Base-by-base conservation (phyloP, 2,113 vertebrate genomes). In the Malaclemys terrapin region DNA sequence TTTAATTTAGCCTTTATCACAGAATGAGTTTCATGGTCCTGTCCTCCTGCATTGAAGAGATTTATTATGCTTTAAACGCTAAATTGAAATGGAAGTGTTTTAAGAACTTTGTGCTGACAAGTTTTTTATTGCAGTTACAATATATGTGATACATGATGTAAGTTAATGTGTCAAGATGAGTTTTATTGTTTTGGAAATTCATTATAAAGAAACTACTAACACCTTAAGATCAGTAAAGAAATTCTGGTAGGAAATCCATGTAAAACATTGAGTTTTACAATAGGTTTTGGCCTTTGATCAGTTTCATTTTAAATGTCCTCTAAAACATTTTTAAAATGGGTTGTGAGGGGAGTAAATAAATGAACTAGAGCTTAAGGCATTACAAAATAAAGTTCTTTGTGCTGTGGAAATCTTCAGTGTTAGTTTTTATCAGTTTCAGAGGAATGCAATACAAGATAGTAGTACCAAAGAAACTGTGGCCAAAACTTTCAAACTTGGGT, bases 121-220 rank as follows among this genome's bases (percentile, higher is more conserved):
- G 42, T n/a, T 57, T 24, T 94, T 78, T 96, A 38, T 93, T 87
- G 69, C 38, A 20, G 78, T 88, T 92, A 84, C 69, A 86, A 47
- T 13, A 2, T 94, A 88, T 85, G 20, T 93, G 59, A 72, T 87
- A 24, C 1, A 2, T 93, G 78, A 88, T 95, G 82, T 47, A 88
- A 87, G 65, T 75, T 93, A 54, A 38, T 87, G 75, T 59, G 76
- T 91, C 69, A 52, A 76, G 90, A 85, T 56, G 24, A 88, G 80
- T 90, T 27, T 19, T 80, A 84, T 3, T 53, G 45, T 20, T 76
- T 93, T 82, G 89, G 76, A 91, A 94, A 85, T n/a, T 69, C 19
- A 69, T 1, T 83, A 53, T 38, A 20, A 24, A 88, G 84, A 56
- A 25, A 96, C 24, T 38, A 79, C 69, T 69, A 69, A 69, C n/a